These are phyloP conservation scores for Diplazon laetatorius DNA, from an alignment of 2,888 invertebrate genomes.

Conservation along the genomic window DNA sequence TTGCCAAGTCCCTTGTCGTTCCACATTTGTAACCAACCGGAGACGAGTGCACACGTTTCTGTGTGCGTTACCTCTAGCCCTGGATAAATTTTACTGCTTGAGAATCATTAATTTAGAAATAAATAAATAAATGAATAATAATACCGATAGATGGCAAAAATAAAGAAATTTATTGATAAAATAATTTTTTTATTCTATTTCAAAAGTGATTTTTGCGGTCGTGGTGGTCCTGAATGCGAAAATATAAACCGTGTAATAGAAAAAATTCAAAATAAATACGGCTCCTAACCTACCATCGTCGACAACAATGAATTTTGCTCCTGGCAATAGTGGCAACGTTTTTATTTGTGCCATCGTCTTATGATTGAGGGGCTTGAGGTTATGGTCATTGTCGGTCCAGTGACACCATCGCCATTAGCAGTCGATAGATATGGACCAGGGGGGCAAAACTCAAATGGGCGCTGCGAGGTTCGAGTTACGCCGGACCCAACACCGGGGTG, in stretches of 20 bases:
- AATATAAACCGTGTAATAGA: neutral
- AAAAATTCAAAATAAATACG: slow-evolving; percentile 7
- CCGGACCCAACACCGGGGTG: too few species aligned
- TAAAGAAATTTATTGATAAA: neutral
- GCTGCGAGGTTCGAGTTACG: too few species aligned
- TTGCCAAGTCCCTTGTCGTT: slow-evolving; percentile 66
- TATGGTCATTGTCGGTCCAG: too few species aligned
- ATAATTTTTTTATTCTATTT: neutral
- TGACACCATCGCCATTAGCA: too few species aligned
- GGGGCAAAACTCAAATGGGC: too few species aligned
- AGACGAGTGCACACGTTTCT: slow-evolving; percentile 71
- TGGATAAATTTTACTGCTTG: slow-evolving; percentile 62
- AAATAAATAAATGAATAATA: too few species aligned
- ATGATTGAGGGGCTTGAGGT: neutral
- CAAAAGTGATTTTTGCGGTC: too few species aligned
- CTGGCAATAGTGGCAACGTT: slow-evolving; percentile 71
- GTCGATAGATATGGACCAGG: too few species aligned
- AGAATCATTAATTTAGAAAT: too few species aligned
- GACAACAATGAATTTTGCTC: slow-evolving; percentile 73
- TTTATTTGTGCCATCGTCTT: slow-evolving; percentile 69
- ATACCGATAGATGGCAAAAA: too few species aligned
- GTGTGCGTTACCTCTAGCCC: slow-evolving; percentile 72
- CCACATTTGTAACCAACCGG: slow-evolving; percentile 76
- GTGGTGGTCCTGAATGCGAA: too few species aligned
- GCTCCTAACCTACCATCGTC: slow-evolving; percentile 75